Base-by-base conservation (phyloP, 2,888 invertebrate species). In the Reticulitermes lucifugus region DNA sequence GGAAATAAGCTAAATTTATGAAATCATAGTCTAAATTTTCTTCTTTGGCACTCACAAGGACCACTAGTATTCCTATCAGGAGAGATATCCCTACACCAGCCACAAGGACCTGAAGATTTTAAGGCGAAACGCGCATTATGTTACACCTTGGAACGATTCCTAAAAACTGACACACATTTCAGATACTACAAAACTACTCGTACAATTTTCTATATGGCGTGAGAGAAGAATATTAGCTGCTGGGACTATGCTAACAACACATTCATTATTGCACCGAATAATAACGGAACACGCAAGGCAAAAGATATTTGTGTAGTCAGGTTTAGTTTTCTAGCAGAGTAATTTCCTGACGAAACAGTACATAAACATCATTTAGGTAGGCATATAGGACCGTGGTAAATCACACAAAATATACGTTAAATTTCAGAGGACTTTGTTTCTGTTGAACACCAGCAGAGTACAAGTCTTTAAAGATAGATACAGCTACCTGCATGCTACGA, bases 281-380 rank as follows among this genome's bases (percentile, higher is more conserved):
- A 65, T 65, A n/a, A n/a, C 2, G 65, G 9, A 65, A 65, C 65
- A 65, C 25, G 65, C 65, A 65, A 65, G 25, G n/a, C n/a, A 25
- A 65, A n/a, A 25, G 65, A 65, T 65, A 25, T 6, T 25, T 10
- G 65, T 14, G 25, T 25, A 65, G 65, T 65, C n/a, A n/a, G 65
- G 6, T 2, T 6, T 65, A 65, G n/a, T n/a, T 65, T 25, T 65
- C 25, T 65, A 65, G n/a, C n/a, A 65, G 12, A 65, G 25, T 65
- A 65, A 65, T 65, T 65, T 65, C 65, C n/a, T 65, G n/a, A 65
- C 9, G 65, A 65, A 65, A 65, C 65, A n/a, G 65, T 65, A 9
- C 65, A 25, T 65, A 65, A 65, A 65, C 65, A 65, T 65, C 65
- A 25, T 65, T 65, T n/a, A 65, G n/a, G 46, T 12, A 46, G 9